Conservation (phyloP, 2,113 vertebrate genomes). For the Polypterus bichir region DNA sequence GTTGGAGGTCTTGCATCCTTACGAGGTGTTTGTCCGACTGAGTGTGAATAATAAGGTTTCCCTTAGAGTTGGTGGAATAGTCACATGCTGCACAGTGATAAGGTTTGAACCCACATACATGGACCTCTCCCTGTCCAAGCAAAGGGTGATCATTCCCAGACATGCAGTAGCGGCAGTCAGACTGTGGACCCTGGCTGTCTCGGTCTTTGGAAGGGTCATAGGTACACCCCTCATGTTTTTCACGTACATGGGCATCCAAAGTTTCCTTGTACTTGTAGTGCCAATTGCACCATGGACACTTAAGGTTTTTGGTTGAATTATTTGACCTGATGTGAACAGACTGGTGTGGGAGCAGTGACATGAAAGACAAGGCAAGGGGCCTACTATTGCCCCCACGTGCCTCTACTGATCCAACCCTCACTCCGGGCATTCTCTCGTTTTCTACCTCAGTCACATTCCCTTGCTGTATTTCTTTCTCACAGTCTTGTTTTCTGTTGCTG, state of each 20-base stretch:
- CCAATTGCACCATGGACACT: constrained; percentile 14
- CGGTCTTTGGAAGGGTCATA: no score
- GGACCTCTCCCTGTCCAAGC: not conserved
- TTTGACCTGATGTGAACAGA: not conserved
- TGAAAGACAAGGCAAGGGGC: not conserved
- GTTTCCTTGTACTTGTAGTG: constrained; percentile 11
- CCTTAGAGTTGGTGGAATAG: not conserved
- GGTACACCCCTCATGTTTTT: not conserved
- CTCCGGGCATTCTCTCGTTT: not conserved
- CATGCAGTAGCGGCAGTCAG: not conserved
- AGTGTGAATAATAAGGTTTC: constrained; percentile 7
- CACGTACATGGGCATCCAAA: constrained; percentile 6
- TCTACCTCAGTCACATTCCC: not conserved
- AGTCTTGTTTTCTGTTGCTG: no score
- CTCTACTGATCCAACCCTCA: not conserved
- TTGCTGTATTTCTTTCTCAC: not conserved
- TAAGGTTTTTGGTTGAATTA: constrained; percentile 9
- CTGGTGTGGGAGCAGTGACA: not conserved
- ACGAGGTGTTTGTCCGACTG: not conserved
- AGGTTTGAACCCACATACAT: not conserved
- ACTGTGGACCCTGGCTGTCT: not conserved
- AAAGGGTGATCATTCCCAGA: not conserved
- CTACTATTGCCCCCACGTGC: no score
- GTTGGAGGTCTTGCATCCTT: not conserved
- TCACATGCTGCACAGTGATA: constrained; percentile 1